Base-by-base conservation (phyloP, 2,888 invertebrate species). In the Conus canariensis region DNA sequence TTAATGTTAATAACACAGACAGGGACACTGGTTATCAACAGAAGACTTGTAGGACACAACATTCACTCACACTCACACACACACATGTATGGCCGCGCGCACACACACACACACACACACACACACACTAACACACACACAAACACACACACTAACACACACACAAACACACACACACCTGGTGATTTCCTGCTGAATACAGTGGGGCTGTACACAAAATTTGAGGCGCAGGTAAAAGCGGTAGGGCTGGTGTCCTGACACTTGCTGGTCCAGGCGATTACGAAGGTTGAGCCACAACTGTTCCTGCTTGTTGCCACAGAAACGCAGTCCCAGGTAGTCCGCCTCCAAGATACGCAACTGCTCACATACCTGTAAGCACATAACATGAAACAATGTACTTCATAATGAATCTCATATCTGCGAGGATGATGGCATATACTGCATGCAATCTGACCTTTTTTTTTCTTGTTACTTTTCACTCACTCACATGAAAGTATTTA, bases 151-250 rank as follows among this genome's bases (percentile, higher is more conserved):
- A 95, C 96, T n/a, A n/a, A 82, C 82, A 14, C 14, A 56, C 56
- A 82, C 56, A 83, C 3, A 58, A 3, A 83, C 22, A 22, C 82
- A 56, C 22, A 77, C 92, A 95, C 96, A 98, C 97, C 98, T 97
- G 56, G 98, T 98, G 80, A 97, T 97, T 95, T 98, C 98, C 96
- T 98, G 98, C 92, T 98, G 97, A 91, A 98, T 97, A 91, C 98
- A 97, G 96, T 98, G 98, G 5, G 98, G 98, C 5, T 98, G 98
- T 85, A 98, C 98, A 98, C 98, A 98, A 97, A 98, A 98, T 96
- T 98, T 98, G 93, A 98, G 98, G 93, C 98, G 97, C 90, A 98
- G 97, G 93, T 97, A 97, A 92, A 98, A 97, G 87, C 98, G 97
- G 91, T 97, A 97, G 19, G 97, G 97, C 77, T 97, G 96, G 12